Evolutionary conservation across 2,888 invertebrate genomes (phyloP), one percentile per base, ranked within the genome.

Genomic region (Lepetodrilus schrolli): DNA sequence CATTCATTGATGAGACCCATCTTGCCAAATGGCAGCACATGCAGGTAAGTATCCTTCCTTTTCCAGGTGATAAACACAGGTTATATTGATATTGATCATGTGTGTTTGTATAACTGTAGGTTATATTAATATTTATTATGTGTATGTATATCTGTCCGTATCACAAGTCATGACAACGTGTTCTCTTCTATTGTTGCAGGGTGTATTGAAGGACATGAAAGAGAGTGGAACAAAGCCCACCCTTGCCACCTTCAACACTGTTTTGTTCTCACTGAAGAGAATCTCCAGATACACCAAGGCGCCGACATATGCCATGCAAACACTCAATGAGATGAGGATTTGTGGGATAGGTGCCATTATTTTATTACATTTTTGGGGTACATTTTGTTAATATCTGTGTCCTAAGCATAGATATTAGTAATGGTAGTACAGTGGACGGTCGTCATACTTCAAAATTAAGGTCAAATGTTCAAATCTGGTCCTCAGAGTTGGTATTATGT

Each of bases 151-250:
- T 21, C 69, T 72, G 4, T 47, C 72, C 3, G 72, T 69, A 36
- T 75, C 73, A 73, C 70, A 75, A n/a, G 73, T 70, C 48, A 51
- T 70, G 1, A 21, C 30, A 23, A 50, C 58, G 48, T 34, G 30
- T 17, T 13, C 7, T 4, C 17, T 10, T n/a, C 3, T 30, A 8
- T 36, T 7, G 30, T n/a, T 87, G 10, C 90, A 92, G 83, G 92
- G 93, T 68, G 82, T 95, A 10, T 88, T 96, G 38, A 85, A 82
- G 8, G 92, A 93, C 83, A 96, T 97, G 94, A 92, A 84, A 2
- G 66, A 77, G 2, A 92, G 91, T 88, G 92, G 92, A 50, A 73
- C 94, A 0, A 85, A 87, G 72, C 95, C 95, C n/a, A 93, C 94
- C 89, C 78, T 94, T 13, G 91, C 91, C 0, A 95, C 95, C 0